Conservation (phyloP, 2,113 vertebrate species). For the Petaurus breviceps region DNA sequence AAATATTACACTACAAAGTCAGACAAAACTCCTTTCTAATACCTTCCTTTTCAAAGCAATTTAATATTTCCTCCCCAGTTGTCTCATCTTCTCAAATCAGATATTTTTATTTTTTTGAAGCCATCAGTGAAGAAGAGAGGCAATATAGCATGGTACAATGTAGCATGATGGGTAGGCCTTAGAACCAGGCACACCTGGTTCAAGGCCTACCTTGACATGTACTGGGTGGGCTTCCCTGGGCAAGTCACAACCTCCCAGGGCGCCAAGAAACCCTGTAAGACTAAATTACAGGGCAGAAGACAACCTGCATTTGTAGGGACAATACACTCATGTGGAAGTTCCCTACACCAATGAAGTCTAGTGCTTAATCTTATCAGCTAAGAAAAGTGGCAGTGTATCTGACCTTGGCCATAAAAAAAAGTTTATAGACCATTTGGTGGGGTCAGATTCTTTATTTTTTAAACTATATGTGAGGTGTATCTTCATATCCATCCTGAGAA, state of each 20-base stretch:
- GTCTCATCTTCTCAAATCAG: slow-evolving; percentile 40
- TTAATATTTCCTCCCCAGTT: slow-evolving; percentile 18
- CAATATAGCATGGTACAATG: not conserved
- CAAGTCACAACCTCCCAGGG: not conserved
- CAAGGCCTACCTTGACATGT: not conserved
- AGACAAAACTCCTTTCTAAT: not conserved
- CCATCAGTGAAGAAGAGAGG: slow-evolving; percentile 43
- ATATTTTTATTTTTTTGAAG: not conserved
- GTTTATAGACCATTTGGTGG: too few relatives aligned
- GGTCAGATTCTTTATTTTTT: too few relatives aligned
- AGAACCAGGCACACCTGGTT: not conserved
- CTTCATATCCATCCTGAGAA: too few relatives aligned
- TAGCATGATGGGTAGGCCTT: not conserved
- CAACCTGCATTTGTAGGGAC: not conserved
- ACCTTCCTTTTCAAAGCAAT: slow-evolving; percentile 16
- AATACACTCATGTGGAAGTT: too few relatives aligned
- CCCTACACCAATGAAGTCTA: too few relatives aligned
- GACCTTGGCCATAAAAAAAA: too few relatives aligned
- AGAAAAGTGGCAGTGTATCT: too few relatives aligned
- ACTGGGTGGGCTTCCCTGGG: not conserved
- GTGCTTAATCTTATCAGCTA: too few relatives aligned
- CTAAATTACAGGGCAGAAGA: not conserved
- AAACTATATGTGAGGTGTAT: too few relatives aligned
- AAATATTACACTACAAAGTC: not conserved
- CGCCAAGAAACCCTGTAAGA: not conserved